Evolutionary conservation across 1,140 invertebrate genomes (phyloP).

Genomic region (Thrips palmi): DNA sequence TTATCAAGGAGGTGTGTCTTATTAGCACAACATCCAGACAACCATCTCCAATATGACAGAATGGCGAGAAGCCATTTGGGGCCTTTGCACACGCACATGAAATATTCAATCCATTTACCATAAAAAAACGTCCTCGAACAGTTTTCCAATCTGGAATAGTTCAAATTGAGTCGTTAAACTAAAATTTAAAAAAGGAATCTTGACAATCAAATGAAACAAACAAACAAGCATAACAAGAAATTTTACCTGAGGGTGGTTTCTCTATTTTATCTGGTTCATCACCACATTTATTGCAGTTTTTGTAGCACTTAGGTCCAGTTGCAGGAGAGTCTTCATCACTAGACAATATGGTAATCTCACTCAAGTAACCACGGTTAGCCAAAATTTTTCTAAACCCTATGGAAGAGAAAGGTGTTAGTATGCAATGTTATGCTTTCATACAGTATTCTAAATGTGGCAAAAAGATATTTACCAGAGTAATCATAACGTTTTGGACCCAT

Average conservation of each 20-base stretch:
- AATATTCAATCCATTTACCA: slow-evolving; percentile 60
- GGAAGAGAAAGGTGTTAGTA: neutral
- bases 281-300: slow-evolving; percentile 26
- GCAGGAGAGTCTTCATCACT: slow-evolving; percentile 15
- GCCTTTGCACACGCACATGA: slow-evolving; percentile 56
- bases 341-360: slow-evolving; percentile 36
- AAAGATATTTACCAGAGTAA: slow-evolving; percentile 38
- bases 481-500: slow-evolving; percentile 79
- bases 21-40: slow-evolving; percentile 61
- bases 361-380: slow-evolving; percentile 47
- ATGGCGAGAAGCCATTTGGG: slow-evolving; percentile 58
- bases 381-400: slow-evolving; percentile 60
- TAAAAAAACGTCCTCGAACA: slow-evolving; percentile 54
- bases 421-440: neutral
- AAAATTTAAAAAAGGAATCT: too few relatives aligned
- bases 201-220: too few relatives aligned
- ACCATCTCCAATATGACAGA: slow-evolving; percentile 66
- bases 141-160: slow-evolving; percentile 32
- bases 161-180: slow-evolving; percentile 1
- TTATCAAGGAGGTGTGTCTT: slow-evolving; percentile 47
- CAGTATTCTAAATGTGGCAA: slow-evolving; percentile 11
- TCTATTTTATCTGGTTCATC: slow-evolving; percentile 1
- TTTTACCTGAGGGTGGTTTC: neutral
- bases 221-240: neutral
- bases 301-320: slow-evolving; percentile 24